Conservation (phyloP, 2,888 invertebrate species). For the Sympetrum striolatum region DNA sequence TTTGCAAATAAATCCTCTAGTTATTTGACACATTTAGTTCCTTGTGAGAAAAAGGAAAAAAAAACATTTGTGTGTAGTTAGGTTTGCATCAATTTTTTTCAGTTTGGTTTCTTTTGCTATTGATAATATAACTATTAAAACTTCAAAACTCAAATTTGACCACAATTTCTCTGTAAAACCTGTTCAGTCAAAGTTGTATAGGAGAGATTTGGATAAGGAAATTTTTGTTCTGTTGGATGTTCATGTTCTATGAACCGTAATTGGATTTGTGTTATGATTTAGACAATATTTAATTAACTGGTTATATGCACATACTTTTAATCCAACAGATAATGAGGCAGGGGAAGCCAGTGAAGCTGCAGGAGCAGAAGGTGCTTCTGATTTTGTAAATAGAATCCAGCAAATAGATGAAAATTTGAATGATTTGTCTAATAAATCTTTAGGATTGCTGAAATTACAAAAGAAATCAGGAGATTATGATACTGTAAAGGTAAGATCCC, state of each 20-base stretch:
- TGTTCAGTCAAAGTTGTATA: too few species aligned
- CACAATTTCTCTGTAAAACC: too few species aligned
- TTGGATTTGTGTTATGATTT: background rate
- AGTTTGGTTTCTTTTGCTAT: too few species aligned
- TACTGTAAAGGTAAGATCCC: background rate
- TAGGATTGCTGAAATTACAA: background rate
- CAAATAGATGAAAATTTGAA: background rate
- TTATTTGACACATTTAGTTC: too few species aligned
- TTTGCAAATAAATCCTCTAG: too few species aligned
- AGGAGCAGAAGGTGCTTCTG: background rate
- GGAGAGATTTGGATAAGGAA: too few species aligned
- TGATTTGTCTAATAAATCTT: background rate
- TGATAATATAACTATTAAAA: too few species aligned
- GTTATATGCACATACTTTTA: background rate
- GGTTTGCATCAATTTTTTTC: too few species aligned
- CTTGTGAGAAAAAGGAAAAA: too few species aligned
- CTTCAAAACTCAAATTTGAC: too few species aligned
- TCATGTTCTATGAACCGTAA: background rate
- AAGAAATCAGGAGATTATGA: background rate
- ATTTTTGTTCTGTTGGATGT: too few species aligned
- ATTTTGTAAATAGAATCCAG: background rate
- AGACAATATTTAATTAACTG: background rate
- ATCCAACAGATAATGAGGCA: background rate
- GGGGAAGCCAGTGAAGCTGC: background rate
- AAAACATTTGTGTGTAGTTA: too few species aligned